Evolutionary conservation across 2,113 vertebrate species (phyloP).

Genomic region (Astatotilapia flaviijosephi): DNA sequence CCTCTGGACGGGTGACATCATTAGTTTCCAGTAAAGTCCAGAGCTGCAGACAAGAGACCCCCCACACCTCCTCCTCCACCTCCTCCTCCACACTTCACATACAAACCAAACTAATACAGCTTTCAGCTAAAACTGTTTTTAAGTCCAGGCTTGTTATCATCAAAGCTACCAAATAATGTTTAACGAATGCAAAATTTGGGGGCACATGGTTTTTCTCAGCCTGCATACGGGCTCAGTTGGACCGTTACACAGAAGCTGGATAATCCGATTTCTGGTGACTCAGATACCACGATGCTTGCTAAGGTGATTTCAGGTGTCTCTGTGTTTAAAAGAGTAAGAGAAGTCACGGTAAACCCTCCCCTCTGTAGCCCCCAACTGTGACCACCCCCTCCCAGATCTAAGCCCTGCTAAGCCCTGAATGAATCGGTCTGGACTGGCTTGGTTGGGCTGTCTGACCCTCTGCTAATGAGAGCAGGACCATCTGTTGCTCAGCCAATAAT

Average conservation of each 20-base stretch:
- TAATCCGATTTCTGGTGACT: slow-evolving; percentile 27
- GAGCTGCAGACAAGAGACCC: slow-evolving; percentile 9
- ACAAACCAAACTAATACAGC: not conserved
- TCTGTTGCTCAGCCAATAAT: slow-evolving; percentile 48
- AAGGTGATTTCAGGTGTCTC: slow-evolving; percentile 22
- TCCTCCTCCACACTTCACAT: not conserved
- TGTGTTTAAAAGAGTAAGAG: slow-evolving; percentile 1
- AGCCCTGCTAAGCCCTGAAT: slow-evolving; percentile 53
- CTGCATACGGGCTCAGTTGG: not conserved
- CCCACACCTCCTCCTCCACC: slow-evolving; percentile 4
- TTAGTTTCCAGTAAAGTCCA: slow-evolving; percentile 64
- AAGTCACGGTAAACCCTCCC: not conserved
- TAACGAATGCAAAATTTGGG: not conserved
- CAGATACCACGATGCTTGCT: not conserved
- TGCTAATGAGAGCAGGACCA: slow-evolving; percentile 53
- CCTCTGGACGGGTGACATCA: slow-evolving; percentile 62
- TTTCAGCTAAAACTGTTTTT: not conserved
- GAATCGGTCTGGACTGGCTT: slow-evolving; percentile 53
- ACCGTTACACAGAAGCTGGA: not conserved
- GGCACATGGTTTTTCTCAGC: not conserved
- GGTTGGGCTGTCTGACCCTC: slow-evolving; percentile 58
- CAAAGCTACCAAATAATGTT: not conserved
- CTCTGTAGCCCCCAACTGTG: not conserved
- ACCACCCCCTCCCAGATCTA: slow-evolving; percentile 38
- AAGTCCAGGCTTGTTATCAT: not conserved